Percentiles rank a stretch among this genome's conserved stretches.
phyloP scores from a whole-genome alignment of 2,113 vertebrate genomes.

The Chroicocephalus ridibundus region DNA sequence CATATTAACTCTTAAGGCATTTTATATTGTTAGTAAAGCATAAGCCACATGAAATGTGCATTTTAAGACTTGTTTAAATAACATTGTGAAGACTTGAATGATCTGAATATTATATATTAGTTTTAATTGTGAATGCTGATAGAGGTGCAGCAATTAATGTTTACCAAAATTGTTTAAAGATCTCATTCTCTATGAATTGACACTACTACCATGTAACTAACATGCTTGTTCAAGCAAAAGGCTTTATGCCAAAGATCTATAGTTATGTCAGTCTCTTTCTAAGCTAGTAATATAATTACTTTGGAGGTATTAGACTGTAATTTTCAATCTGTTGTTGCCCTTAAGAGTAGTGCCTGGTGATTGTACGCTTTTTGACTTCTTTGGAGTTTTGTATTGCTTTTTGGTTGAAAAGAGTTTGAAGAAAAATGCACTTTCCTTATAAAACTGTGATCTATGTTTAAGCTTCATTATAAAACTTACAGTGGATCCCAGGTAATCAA shows the following conservation, averaged over 20 bases:
- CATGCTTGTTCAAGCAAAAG: not conserved
- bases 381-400: not conserved
- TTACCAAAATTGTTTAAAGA: not conserved
- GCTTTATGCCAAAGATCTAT: not conserved
- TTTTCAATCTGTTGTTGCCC: not conserved
- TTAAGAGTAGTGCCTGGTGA: not conserved
- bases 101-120: not conserved
- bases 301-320: not conserved
- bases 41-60: not conserved
- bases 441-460: not conserved
- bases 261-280: not conserved
- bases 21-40: not conserved
- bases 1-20: not conserved
- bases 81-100: not conserved
- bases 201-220: not conserved
- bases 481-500: not conserved
- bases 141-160: not conserved
- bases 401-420: not conserved
- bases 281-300: not conserved
- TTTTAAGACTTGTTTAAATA: not conserved
- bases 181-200: not conserved
- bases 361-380: not conserved
- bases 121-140: not conserved
- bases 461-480: not conserved
- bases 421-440: not conserved